Percentiles rank a stretch among this genome's conserved stretches.
phyloP scores from a whole-genome alignment of 2,888 invertebrate genomes.

The Baronia brevicornis region DNA sequence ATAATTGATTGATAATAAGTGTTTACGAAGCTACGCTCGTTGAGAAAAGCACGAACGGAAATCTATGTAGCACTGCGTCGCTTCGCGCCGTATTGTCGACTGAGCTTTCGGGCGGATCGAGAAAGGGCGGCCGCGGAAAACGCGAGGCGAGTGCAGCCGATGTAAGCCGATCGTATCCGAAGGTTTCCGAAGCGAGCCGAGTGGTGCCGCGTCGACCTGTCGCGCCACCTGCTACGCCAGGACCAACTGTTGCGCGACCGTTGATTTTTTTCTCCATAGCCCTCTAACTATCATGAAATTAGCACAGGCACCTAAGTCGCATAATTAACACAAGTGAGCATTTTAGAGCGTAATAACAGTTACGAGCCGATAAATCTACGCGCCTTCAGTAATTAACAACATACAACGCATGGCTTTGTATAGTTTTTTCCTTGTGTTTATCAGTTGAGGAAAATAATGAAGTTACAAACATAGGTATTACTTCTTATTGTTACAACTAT shows the following conservation, averaged over 20 bases:
- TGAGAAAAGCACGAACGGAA: slow-evolving; percentile 10
- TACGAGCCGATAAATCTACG: slow-evolving; percentile 5
- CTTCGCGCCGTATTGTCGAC: slow-evolving; percentile 58
- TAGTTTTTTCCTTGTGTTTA: slow-evolving; percentile 45
- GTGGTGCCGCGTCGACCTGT: slow-evolving; percentile 53
- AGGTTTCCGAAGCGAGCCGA: slow-evolving; percentile 35
- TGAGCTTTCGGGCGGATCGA: slow-evolving; percentile 57
- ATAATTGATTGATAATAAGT: slow-evolving; percentile 21
- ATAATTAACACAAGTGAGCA: slow-evolving; percentile 12
- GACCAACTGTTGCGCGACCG: slow-evolving; percentile 73
- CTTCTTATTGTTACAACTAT: too few species aligned
- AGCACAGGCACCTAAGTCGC: slow-evolving; percentile 33
- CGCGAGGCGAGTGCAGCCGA: slow-evolving; percentile 35
- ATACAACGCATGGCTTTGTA: too few species aligned
- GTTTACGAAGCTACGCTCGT: slow-evolving; percentile 36
- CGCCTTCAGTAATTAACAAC: too few species aligned
- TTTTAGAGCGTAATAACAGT: slow-evolving; percentile 16
- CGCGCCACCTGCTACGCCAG: slow-evolving; percentile 64
- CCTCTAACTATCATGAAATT: slow-evolving; percentile 53
- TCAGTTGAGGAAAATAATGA: slow-evolving; percentile 40
- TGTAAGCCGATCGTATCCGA: slow-evolving; percentile 20
- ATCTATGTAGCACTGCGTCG: slow-evolving; percentile 41
- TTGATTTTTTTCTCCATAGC: slow-evolving; percentile 64
- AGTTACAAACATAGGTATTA: too few species aligned
- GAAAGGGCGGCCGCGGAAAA: slow-evolving; percentile 66